A percentile compares a stretch with the other conserved stretches of the same genome.
Conservation (phyloP, 2,888 invertebrate species). For the Hydrotaea diabolus region DNA sequence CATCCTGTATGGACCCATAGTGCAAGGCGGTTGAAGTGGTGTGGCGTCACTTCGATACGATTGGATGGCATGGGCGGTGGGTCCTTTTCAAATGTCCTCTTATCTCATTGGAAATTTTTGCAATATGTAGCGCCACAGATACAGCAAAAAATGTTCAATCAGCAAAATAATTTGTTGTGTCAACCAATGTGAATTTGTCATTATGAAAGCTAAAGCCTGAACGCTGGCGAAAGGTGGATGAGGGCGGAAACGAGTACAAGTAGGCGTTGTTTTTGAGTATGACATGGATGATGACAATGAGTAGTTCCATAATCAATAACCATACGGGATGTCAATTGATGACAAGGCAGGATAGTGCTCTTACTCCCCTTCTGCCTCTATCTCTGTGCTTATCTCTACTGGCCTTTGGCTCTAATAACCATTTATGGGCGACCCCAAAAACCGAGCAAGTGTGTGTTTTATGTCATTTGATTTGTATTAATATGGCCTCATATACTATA, state of each 20-base stretch:
- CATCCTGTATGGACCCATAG: neutral
- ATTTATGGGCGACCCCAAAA: neutral
- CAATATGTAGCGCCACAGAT: neutral
- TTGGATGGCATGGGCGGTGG: no score
- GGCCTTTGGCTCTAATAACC: neutral
- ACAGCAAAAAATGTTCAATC: constrained; percentile 17
- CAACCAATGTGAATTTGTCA: constrained; percentile 26
- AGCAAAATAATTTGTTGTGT: constrained; percentile 35
- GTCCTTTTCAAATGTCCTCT: no score
- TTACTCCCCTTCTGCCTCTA: neutral
- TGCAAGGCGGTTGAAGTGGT: neutral
- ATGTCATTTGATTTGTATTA: neutral
- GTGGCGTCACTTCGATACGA: no score
- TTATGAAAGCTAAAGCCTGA: neutral
- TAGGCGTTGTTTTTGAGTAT: neutral
- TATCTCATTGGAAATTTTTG: neutral
- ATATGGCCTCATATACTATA: no score
- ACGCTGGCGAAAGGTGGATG: neutral
- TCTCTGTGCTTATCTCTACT: no score
- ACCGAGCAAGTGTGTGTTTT: constrained; percentile 1
- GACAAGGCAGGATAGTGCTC: constrained; percentile 13
- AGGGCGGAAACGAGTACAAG: neutral
- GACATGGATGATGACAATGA: neutral
- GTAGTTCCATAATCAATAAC: neutral
- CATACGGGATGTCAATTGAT: constrained; percentile 18